Percentiles rank a stretch among this genome's conserved stretches.
Conservation (phyloP, 2,888 invertebrate species). For the Lottia scabra region DNA sequence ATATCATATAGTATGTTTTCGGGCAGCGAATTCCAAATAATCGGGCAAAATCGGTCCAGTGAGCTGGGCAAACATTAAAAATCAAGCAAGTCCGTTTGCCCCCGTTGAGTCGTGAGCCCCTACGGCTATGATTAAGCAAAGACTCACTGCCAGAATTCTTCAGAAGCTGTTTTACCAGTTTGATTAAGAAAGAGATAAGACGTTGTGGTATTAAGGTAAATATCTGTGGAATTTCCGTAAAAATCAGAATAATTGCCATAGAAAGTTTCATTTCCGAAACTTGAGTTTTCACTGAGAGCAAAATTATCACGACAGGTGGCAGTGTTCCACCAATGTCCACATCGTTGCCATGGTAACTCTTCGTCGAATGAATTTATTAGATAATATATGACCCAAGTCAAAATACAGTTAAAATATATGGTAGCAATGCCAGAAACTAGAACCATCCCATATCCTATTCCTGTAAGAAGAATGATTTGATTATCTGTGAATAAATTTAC, state of each 20-base stretch:
- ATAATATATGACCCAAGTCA: conserved; percentile 52
- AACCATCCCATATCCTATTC: conserved; percentile 52
- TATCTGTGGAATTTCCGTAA: neutral
- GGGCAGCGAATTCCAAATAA: too few species aligned
- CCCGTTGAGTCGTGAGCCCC: too few species aligned
- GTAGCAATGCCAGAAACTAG: conserved; percentile 47
- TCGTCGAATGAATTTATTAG: conserved; percentile 43
- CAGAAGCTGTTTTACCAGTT: conserved; percentile 36
- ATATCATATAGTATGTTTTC: too few species aligned
- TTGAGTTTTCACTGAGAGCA: neutral
- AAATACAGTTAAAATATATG: conserved; percentile 50
- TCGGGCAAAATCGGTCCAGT: too few species aligned
- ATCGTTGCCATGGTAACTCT: conserved; percentile 44
- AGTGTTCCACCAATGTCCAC: conserved; percentile 48
- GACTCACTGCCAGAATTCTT: conserved; percentile 55
- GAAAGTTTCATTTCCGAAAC: neutral
- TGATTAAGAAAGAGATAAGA: neutral
- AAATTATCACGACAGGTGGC: conserved; percentile 33
- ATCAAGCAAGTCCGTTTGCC: too few species aligned
- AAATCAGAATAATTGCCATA: conserved; percentile 1
- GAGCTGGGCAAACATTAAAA: too few species aligned
- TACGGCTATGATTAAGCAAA: too few species aligned
- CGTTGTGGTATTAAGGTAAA: neutral
- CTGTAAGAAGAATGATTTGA: conserved; percentile 25
- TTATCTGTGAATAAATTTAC: too few species aligned